Percentiles rank a stretch among this genome's conserved stretches.
Conservation (phyloP, 2,113 vertebrate genomes). For the Cyprinodon variegatus region DNA sequence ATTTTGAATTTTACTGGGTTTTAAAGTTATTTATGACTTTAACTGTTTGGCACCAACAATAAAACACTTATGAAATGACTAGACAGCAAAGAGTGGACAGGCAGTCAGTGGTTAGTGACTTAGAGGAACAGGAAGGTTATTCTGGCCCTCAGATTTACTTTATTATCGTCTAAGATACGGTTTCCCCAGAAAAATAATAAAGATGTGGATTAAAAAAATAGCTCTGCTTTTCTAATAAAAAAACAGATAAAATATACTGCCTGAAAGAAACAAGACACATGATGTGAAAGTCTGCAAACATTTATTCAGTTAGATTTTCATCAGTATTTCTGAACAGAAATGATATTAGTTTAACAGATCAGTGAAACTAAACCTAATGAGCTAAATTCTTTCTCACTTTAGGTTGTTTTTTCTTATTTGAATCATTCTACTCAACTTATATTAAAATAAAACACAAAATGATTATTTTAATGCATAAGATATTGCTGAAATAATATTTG, state of each 20-base stretch:
- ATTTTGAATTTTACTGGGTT: conserved; percentile 99
- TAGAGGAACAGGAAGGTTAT: conserved; percentile 37
- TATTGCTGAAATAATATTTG: conserved; percentile 13
- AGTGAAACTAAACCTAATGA: not conserved
- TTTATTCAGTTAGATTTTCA: not conserved
- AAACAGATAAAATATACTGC: too few relatives aligned
- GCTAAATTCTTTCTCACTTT: not conserved
- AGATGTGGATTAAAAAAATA: not conserved
- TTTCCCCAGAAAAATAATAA: not conserved
- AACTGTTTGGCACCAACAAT: conserved; percentile 89
- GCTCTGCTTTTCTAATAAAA: not conserved
- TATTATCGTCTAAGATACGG: not conserved
- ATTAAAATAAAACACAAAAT: not conserved
- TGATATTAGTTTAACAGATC: not conserved
- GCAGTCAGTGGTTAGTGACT: conserved; percentile 29
- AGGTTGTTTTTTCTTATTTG: too few relatives aligned
- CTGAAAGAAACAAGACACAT: not conserved
- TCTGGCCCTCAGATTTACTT: conserved; percentile 1
- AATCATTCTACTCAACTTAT: not conserved
- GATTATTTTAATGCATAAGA: not conserved
- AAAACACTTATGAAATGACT: conserved; percentile 76
- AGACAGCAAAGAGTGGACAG: conserved; percentile 25
- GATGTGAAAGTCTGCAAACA: not conserved
- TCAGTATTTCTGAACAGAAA: not conserved
- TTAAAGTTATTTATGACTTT: conserved; percentile 98